These are phyloP conservation scores for Eupithecia subumbrata DNA, from an alignment of 2,888 invertebrate species.

Conservation along the genomic window DNA sequence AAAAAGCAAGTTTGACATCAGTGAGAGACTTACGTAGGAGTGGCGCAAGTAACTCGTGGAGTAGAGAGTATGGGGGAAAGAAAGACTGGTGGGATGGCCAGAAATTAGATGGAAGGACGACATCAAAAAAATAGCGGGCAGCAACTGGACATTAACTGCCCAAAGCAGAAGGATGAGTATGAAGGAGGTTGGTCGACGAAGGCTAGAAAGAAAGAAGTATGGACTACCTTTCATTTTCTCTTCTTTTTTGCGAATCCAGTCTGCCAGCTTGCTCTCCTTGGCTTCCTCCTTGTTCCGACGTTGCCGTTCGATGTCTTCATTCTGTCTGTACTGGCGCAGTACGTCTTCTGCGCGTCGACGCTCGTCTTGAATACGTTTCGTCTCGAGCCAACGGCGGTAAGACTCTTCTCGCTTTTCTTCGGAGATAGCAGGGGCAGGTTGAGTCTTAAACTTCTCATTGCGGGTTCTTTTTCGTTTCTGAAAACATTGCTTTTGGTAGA, in stretches of 20 bases:
- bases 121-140: no score
- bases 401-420: conserved; percentile 78
- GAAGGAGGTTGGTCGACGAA: no score
- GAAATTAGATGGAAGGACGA: no score
- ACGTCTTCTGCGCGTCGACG: conserved; percentile 72
- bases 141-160: no score
- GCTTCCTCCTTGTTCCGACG: conserved; percentile 64
- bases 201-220: neutral
- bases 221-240: conserved; percentile 79
- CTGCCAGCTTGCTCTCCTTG: conserved; percentile 78
- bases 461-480: conserved; percentile 70
- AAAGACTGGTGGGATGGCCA: no score
- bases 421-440: conserved; percentile 56
- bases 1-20: no score
- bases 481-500: neutral
- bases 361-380: conserved; percentile 73
- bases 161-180: no score
- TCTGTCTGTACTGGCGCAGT: conserved; percentile 64
- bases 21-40: no score
- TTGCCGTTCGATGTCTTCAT: conserved; percentile 69
- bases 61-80: no score
- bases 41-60: no score
- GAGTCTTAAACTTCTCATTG: conserved; percentile 60
- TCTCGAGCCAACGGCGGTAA: conserved; percentile 81
- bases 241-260: conserved; percentile 85